Conservation (phyloP, 2,797 vertebrate species). For the Hoplostethus mediterraneus region DNA sequence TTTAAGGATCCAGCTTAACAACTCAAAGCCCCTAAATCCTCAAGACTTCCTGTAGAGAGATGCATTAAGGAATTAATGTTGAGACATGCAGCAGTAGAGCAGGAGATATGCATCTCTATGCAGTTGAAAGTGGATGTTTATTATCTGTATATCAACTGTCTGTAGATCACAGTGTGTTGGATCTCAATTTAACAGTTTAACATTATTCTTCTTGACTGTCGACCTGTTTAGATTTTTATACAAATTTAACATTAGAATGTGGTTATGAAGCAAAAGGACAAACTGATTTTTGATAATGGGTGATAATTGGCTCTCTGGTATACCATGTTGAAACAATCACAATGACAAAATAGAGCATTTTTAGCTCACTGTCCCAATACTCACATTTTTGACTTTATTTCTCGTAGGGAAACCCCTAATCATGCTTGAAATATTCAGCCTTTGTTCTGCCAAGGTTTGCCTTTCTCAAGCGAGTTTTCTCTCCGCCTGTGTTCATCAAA, state of each 20-base stretch:
- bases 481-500: constrained; percentile 28
- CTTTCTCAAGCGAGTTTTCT: constrained; percentile 15
- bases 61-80: constrained; percentile 72
- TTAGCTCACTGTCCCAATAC: constrained; percentile 5
- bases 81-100: constrained; percentile 39
- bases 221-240: not conserved
- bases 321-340: constrained; percentile 1
- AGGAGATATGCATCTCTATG: constrained; percentile 34
- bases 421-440: constrained; percentile 18
- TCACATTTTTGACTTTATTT: constrained; percentile 5
- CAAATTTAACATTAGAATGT: not conserved
- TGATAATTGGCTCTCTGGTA: not conserved
- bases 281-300: not conserved
- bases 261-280: constrained; percentile 5
- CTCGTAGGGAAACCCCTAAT: constrained; percentile 7
- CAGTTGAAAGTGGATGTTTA: constrained; percentile 26
- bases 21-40: constrained; percentile 48
- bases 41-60: constrained; percentile 47
- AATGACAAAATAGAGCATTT: constrained; percentile 14
- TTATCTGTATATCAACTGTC: constrained; percentile 2
- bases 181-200: not conserved
- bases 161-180: not conserved
- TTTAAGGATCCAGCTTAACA: constrained; percentile 56
- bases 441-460: constrained; percentile 33
- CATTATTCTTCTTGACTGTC: not conserved